Base-by-base conservation (phyloP, 2,888 invertebrate genomes). In the Erebia palarica region DNA sequence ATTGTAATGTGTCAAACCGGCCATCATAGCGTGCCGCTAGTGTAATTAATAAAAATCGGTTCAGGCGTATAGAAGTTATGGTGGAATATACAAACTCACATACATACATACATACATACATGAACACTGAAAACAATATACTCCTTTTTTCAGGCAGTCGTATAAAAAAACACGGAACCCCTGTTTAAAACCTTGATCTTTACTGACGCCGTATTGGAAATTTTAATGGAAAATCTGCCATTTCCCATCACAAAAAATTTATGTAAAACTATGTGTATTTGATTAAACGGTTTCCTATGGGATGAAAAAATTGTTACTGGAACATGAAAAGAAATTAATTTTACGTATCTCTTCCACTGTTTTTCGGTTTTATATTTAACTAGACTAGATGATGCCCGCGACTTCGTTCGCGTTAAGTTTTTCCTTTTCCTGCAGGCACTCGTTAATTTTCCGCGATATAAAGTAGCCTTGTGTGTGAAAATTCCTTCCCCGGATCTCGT, bases 181-280 rank as follows among this genome's bases (percentile, higher is more conserved):
- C 14, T 8, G 3, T 3, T 14, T 36, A 11, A 27, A 51, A 64
- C n/a, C 7, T 36, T 13, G 47, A 9, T 16, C 36, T 16, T 5
- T 14, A 42, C 11, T 13, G 11, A 53, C 3, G 10, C 51, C 14
- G n/a, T 64, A 51, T 64, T 27, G 36, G 27, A 70, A 75, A 73
- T 73, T 73, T 73, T 63, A 72, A 75, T 72, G 61, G 69, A 65
- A 73, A 70, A 69, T 73, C 61, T 57, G 72, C 69, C 58, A 64
- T 58, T 65, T 71, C 63, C 68, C 66, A 49, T 47, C 36, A 21
- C n/a, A 53, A 51, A 51, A 64, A 49, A 51, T 53, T 44, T 47
- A 47, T 18, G 61, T 61, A 47, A 61, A 61, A 47, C 61, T 59
- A 61, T 61, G 44, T 47, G 36, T 59, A 36, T 59, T 59, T 59